Evolutionary conservation across 2,888 invertebrate genomes (phyloP).

Genomic region (Acleris holmiana): DNA sequence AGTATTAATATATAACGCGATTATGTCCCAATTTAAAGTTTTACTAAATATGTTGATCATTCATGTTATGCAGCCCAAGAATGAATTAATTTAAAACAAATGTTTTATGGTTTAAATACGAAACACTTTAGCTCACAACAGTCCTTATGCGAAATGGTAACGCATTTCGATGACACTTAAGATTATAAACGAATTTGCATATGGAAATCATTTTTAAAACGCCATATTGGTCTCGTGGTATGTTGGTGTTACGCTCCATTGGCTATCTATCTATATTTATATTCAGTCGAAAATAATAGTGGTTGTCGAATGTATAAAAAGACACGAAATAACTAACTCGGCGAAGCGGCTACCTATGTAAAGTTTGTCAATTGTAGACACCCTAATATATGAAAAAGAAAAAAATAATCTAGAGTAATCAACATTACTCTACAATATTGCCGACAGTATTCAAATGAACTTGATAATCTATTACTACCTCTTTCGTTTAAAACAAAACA

Average conservation of each 20-base stretch:
- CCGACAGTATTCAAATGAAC: too few species aligned
- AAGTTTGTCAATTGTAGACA: too few species aligned
- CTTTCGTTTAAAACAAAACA: too few species aligned
- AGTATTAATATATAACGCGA: too few species aligned
- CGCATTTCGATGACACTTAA: conserved; percentile 37
- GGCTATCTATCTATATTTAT: background rate
- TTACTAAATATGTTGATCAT: too few species aligned
- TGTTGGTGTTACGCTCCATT: conserved; percentile 8
- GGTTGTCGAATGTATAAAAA: background rate
- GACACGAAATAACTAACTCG: too few species aligned
- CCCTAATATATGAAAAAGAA: too few species aligned
- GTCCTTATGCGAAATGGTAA: conserved; percentile 24
- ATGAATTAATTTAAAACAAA: background rate
- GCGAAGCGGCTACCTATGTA: too few species aligned
- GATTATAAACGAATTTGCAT: conserved; percentile 38
- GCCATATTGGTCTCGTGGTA: conserved; percentile 32
- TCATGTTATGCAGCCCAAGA: background rate
- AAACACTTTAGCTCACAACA: background rate
- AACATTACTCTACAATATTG: too few species aligned
- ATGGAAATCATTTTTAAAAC: conserved; percentile 25
- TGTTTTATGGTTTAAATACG: background rate
- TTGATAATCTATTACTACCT: too few species aligned
- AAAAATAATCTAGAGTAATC: too few species aligned
- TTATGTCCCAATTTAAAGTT: too few species aligned
- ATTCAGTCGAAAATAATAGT: background rate